phyloP scores from a whole-genome alignment of 2,888 invertebrate genomes.

The Dugesia japonica region DNA sequence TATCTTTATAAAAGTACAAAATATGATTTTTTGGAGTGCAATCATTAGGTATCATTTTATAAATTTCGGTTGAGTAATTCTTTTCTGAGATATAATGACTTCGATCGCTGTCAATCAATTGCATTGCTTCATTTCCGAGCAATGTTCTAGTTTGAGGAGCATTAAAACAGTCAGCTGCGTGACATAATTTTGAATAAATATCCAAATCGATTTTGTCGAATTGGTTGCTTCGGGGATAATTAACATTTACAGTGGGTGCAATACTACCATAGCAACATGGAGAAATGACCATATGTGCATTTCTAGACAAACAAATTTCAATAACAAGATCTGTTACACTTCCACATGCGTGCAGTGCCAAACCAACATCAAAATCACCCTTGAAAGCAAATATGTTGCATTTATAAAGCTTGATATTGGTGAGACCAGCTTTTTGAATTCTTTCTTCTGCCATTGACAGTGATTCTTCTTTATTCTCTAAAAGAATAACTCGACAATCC shows the following conservation, averaged over 20 bases:
- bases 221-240: constrained; percentile 62
- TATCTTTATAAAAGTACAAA: constrained; percentile 29
- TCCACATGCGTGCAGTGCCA: constrained; percentile 79
- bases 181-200: constrained; percentile 27
- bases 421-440: constrained; percentile 56
- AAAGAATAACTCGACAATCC: constrained; percentile 59
- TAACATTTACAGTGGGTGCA: constrained; percentile 61
- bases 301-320: constrained; percentile 60
- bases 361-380: constrained; percentile 63
- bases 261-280: constrained; percentile 85
- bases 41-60: constrained; percentile 61
- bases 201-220: constrained; percentile 37
- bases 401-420: constrained; percentile 64
- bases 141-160: not conserved
- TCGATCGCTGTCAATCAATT: constrained; percentile 69
- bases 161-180: constrained; percentile 26
- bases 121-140: constrained; percentile 69
- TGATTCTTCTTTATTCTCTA: constrained; percentile 80
- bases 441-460: constrained; percentile 60
- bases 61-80: constrained; percentile 62
- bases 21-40: constrained; percentile 84
- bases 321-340: constrained; percentile 80
- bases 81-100: constrained; percentile 59
- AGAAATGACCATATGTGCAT: constrained; percentile 66
- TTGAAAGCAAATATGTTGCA: constrained; percentile 77